Evolutionary conservation across 2,797 vertebrate genomes (phyloP).

Genomic region (Lagocephalus sceleratus): DNA sequence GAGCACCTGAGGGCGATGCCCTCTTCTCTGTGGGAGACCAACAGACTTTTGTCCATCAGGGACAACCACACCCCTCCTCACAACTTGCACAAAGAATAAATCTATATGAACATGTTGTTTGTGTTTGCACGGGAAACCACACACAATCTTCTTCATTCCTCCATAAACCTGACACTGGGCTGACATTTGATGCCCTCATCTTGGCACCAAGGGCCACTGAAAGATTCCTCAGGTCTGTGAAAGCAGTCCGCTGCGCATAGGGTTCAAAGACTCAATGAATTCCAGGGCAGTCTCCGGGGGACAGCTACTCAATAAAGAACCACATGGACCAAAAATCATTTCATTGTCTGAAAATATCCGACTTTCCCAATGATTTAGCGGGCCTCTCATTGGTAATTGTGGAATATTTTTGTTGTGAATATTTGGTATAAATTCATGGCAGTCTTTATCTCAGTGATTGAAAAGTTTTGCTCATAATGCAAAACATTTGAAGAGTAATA

Average conservation of each 20-base stretch:
- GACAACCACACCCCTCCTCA: constrained; percentile 38
- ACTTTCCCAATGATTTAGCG: too few species aligned
- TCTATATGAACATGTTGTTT: not conserved
- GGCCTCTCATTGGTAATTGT: too few species aligned
- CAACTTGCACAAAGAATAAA: constrained; percentile 18
- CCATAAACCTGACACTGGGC: constrained; percentile 37
- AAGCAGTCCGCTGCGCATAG: constrained; percentile 61
- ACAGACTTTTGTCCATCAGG: constrained; percentile 60
- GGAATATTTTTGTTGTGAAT: too few species aligned
- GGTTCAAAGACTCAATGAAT: constrained; percentile 75
- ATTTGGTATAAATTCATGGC: too few species aligned
- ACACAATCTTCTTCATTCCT: constrained; percentile 42
- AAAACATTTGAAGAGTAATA: too few species aligned
- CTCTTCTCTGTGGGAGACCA: constrained; percentile 37
- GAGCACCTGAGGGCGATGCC: constrained; percentile 63
- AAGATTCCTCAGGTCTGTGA: constrained; percentile 76
- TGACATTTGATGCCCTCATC: constrained; percentile 69
- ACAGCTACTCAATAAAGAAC: constrained; percentile 61
- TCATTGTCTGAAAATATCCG: constrained; percentile 42
- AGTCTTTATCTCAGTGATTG: not conserved
- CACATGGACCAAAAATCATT: constrained; percentile 57
- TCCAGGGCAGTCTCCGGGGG: constrained; percentile 71
- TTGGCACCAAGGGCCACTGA: constrained; percentile 71
- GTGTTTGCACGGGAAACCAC: constrained; percentile 1
- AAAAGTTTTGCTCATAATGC: too few species aligned